phyloP scores from a whole-genome alignment of 2,797 vertebrate species.

The Mormyrus hasselquistii region DNA sequence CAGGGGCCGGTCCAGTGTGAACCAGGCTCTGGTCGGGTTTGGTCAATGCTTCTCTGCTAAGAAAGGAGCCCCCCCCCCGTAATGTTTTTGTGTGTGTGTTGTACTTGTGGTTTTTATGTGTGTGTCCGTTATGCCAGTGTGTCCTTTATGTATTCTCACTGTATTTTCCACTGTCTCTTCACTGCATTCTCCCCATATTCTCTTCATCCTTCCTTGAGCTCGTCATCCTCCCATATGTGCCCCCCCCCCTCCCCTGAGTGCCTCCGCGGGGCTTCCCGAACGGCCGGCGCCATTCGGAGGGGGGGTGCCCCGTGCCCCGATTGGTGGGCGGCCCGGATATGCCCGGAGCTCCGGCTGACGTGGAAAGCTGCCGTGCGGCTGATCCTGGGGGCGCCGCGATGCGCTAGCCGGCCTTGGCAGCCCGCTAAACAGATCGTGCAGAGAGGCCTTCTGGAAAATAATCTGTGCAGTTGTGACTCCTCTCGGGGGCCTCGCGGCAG shows the following conservation, averaged over 20 bases:
- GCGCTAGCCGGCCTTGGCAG: conserved; percentile 20
- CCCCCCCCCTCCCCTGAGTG: background rate
- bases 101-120: background rate
- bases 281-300: background rate
- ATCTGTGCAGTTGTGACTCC: conserved; percentile 30
- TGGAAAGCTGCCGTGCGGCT: background rate
- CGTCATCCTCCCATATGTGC: conserved; percentile 1
- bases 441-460: conserved; percentile 34
- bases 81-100: background rate
- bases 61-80: background rate
- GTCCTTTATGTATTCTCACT: background rate
- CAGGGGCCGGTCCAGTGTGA: background rate
- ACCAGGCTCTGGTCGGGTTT: background rate
- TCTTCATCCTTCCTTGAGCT: background rate
- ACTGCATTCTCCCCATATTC: background rate
- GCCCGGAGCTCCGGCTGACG: background rate
- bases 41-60: background rate
- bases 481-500: conserved; percentile 34
- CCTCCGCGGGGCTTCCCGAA: background rate
- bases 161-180: background rate
- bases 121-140: background rate
- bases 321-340: background rate
- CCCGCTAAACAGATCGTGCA: conserved; percentile 24
- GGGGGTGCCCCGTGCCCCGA: background rate
- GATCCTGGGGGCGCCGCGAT: background rate